Percentiles rank a stretch among this genome's conserved stretches.
Conservation (phyloP, 2,113 vertebrate species). For the Ammodramus savannarum region DNA sequence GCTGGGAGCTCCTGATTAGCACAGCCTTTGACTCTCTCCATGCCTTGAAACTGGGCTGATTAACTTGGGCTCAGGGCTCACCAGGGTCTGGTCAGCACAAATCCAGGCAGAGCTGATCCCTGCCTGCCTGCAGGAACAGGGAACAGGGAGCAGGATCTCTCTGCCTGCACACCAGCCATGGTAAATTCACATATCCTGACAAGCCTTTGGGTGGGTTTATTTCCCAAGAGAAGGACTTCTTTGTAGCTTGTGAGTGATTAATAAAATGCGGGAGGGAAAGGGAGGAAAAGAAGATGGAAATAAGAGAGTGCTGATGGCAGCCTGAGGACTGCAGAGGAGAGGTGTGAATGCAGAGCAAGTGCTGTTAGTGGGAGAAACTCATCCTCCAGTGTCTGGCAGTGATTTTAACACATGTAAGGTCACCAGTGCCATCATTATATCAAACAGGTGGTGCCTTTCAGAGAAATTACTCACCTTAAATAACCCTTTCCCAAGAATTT, state of each 20-base stretch:
- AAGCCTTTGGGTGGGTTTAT: background rate
- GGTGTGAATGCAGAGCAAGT: background rate
- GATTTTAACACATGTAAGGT: background rate
- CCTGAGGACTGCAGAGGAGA: background rate
- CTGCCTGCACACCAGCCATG: rapidly evolving
- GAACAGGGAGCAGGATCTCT: background rate
- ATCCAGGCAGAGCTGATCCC: background rate
- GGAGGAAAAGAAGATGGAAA: background rate
- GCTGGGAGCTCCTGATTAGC: background rate
- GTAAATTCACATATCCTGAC: background rate
- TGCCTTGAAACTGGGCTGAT: background rate
- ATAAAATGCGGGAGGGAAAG: background rate
- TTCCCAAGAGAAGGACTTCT: background rate
- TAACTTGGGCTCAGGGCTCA: background rate
- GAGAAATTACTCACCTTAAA: background rate
- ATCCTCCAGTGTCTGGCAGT: background rate
- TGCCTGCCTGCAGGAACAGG: background rate
- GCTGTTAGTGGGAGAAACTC: background rate
- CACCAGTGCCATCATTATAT: background rate
- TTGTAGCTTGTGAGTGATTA: background rate
- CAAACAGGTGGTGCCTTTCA: background rate
- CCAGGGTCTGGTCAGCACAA: rapidly evolving
- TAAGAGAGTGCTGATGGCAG: background rate
- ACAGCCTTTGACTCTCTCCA: background rate
- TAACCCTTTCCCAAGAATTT: background rate